Evolutionary conservation across 23 tunicate species (phyloP), one percentile per base, ranked within the genome.

Genomic region (Botrylloides violaceus): DNA sequence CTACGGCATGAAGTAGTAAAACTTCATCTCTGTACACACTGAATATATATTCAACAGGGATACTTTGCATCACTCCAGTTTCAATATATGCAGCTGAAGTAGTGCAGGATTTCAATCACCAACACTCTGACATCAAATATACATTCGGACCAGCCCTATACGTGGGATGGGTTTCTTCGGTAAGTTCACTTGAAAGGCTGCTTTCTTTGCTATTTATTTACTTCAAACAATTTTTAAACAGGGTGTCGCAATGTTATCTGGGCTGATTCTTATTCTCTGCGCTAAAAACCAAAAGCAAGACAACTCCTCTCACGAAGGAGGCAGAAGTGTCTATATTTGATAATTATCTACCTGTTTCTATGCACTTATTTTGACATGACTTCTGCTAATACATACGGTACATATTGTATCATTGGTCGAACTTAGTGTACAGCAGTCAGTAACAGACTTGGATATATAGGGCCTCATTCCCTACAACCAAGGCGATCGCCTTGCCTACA

Each of bases 121-220:
- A 22, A 22, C 29, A 68, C 24, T 12, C 15, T 1, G 74, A 68
- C 37, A 32, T 68, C 29, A 43, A 37, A 23, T 68, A 68, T 37
- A 68, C 74, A 15, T 68, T 68, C 37, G 74, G 74, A 1, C 74
- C 74, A 1, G 47, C 1, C 6, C 29, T 68, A 1, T 68, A 68
- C 37, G 57, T 68, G 1, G 74, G 58, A 2, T 68, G 74, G 74
- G 0, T 68, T 0, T 68, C 74, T 36, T 39, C 74, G 56, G 74
- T 68, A 22, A 37, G 74, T 63, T 63, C 29, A 4, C 35, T 33
- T 23, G 28, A 59, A 7, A 59, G 7, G 23, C 7, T 59, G 7
- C 6, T 23, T 22, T 5, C 9, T 15, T 7, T 7, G 9, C 9
- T 7, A 59, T 12, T 59, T 59, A 59, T 22, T 59, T 22, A 26